These are phyloP conservation scores for Bursaphelenchus okinawaensis DNA, from an alignment of 2,888 invertebrate species.

Conservation along the genomic window DNA sequence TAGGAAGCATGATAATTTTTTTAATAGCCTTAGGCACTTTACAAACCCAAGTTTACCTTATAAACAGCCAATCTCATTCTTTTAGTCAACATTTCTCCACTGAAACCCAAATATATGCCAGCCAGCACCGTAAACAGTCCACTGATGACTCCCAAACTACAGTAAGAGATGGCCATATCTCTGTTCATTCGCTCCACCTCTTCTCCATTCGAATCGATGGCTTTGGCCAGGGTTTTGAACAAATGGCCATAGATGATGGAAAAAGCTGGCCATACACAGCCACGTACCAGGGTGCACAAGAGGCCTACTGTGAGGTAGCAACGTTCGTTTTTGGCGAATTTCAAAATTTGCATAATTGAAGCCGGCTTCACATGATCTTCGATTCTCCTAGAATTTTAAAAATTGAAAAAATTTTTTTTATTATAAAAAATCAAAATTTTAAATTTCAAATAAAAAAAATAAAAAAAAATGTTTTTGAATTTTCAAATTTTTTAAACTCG, in stretches of 20 bases:
- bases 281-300: conserved; percentile 31
- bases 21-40: no score
- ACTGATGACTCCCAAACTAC: not conserved
- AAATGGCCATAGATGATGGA: conserved; percentile 44
- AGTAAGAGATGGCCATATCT: not conserved
- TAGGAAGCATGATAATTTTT: no score
- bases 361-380: conserved; percentile 34
- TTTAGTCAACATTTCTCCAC: conserved; percentile 15
- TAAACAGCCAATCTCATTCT: conserved; percentile 53
- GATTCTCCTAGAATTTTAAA: not conserved
- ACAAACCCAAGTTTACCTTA: no score
- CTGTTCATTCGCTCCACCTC: not conserved
- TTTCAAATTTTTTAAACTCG: no score
- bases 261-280: conserved; percentile 33
- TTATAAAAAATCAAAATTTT: no score
- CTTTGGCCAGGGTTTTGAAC: conserved; percentile 19
- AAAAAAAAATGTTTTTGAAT: no score
- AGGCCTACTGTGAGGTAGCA: conserved; percentile 26
- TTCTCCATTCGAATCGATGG: not conserved
- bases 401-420: no score
- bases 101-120: conserved; percentile 9
- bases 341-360: conserved; percentile 30
- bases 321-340: conserved; percentile 30
- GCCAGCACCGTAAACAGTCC: conserved; percentile 1
- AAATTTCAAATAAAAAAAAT: no score